Evolutionary conservation across 1,140 invertebrate genomes (phyloP).

Genomic region (Tribolium madens): DNA sequence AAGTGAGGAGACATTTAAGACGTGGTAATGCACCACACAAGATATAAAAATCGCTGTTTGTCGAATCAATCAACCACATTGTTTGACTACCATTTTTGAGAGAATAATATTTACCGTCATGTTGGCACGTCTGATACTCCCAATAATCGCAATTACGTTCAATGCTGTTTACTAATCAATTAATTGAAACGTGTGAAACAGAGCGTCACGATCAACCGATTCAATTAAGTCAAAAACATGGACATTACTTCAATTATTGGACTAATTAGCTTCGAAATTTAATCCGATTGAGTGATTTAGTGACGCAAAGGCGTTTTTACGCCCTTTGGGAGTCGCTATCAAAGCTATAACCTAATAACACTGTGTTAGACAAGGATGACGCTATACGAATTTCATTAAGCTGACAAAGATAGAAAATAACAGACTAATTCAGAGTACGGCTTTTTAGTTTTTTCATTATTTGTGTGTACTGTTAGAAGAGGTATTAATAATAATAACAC

Average conservation of each 20-base stretch:
- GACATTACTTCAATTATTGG: background rate
- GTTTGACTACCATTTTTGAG: background rate
- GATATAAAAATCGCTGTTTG: constrained; percentile 8
- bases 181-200: constrained; percentile 29
- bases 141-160: constrained; percentile 15
- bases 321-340: no score
- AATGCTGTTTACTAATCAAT: constrained; percentile 31
- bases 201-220: background rate
- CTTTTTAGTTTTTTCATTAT: no score
- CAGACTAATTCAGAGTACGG: no score
- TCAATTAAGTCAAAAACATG: background rate
- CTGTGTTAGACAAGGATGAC: background rate
- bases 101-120: background rate
- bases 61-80: constrained; percentile 14
- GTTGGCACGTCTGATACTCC: background rate
- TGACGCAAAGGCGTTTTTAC: no score
- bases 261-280: background rate
- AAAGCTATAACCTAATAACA: background rate
- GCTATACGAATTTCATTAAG: no score
- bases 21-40: constrained; percentile 1
- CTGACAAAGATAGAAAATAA: no score
- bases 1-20: constrained; percentile 15
- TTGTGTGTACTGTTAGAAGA: no score
- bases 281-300: background rate
- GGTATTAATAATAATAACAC: no score